These are phyloP conservation scores for Oreochromis niloticus DNA, from an alignment of 2,113 vertebrate genomes.

Conservation along the genomic window DNA sequence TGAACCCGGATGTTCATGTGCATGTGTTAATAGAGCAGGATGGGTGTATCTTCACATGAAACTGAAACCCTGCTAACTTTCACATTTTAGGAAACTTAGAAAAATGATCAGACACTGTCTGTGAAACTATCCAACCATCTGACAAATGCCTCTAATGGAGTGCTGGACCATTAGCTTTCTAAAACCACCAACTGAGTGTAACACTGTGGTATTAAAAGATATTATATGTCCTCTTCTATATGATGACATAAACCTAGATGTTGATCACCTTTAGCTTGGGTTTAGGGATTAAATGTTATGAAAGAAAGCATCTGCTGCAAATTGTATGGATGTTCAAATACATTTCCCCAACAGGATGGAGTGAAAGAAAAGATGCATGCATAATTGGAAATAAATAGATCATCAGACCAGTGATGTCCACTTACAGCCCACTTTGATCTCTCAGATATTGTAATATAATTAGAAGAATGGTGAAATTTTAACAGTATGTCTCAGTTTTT, in stretches of 20 bases:
- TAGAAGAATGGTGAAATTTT: not conserved
- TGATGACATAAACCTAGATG: not conserved
- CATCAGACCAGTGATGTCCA: not conserved
- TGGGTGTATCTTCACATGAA: not conserved
- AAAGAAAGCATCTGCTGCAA: not conserved
- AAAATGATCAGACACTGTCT: not conserved
- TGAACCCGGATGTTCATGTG: not conserved
- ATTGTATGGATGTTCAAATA: not conserved
- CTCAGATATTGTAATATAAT: not conserved
- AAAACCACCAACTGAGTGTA: not conserved
- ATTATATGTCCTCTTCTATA: not conserved
- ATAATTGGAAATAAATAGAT: not conserved
- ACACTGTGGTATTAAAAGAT: not conserved
- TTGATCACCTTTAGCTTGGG: not conserved
- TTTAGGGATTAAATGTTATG: not conserved
- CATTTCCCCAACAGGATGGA: not conserved
- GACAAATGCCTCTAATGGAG: not conserved
- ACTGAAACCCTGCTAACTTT: not conserved
- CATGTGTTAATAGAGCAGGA: not conserved
- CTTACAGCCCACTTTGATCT: not conserved
- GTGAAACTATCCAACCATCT: not conserved
- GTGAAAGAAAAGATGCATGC: not conserved
- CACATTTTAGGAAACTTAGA: not conserved
- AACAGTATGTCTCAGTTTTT: not conserved
- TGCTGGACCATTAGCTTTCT: not conserved